A percentile compares a stretch with the other conserved stretches of the same genome.
Evolutionary conservation across 2,888 invertebrate genomes (phyloP).

Genomic region (Cantharis lateralis): DNA sequence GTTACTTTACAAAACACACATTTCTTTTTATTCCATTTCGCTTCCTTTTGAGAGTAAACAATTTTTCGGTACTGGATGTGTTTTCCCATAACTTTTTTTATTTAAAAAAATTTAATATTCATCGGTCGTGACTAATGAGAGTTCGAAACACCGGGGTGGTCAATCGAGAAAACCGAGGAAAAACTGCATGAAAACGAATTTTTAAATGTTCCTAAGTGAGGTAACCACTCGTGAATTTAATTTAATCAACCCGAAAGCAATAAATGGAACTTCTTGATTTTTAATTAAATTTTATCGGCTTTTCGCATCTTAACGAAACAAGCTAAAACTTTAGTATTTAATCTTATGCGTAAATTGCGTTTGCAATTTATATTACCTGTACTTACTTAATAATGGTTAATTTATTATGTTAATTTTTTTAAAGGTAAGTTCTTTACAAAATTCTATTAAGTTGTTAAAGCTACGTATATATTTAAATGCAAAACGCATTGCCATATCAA

Average conservation of each 20-base stretch:
- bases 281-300: neutral
- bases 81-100: neutral
- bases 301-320: neutral
- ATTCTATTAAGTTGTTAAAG: conserved; percentile 20
- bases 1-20: neutral
- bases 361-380: conserved; percentile 6
- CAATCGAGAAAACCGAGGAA: neutral
- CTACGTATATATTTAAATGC: conserved; percentile 16
- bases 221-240: neutral
- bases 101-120: neutral
- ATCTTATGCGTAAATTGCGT: conserved; percentile 1
- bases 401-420: conserved; percentile 22
- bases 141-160: neutral
- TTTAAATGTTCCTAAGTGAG: neutral
- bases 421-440: conserved; percentile 12
- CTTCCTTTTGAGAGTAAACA: neutral
- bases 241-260: neutral
- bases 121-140: neutral
- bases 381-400: conserved; percentile 11
- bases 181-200: neutral
- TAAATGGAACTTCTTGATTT: neutral
- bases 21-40: neutral
- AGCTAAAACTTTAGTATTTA: neutral
- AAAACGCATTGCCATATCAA: conserved; percentile 11
- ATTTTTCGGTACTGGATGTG: neutral